These are phyloP conservation scores for Akabosia matsudoensis DNA, from an alignment of 1,140 invertebrate genomes.

Conservation along the genomic window DNA sequence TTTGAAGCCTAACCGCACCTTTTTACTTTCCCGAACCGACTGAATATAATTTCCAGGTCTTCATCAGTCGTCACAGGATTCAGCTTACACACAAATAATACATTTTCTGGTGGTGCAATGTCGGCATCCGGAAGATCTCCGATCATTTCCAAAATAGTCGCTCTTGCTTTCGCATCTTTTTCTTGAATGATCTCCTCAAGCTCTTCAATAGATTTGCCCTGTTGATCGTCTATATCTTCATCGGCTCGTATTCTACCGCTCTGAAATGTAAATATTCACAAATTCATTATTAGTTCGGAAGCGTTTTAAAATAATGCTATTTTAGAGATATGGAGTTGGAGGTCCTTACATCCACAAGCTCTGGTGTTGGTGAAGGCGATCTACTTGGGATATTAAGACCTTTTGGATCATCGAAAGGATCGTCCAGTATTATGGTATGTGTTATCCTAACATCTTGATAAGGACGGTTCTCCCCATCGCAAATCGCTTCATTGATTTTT, in stretches of 20 bases:
- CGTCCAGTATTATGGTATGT: constrained; percentile 93
- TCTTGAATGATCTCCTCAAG: constrained; percentile 83
- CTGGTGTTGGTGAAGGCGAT: constrained; percentile 83
- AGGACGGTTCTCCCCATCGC: constrained; percentile 84
- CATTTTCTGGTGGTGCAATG: constrained; percentile 96
- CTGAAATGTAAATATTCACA: constrained; percentile 50
- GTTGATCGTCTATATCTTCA: constrained; percentile 88
- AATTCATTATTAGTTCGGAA: constrained; percentile 4
- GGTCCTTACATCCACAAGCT: constrained; percentile 62
- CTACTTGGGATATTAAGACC: constrained; percentile 70
- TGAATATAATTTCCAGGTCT: constrained; percentile 96
- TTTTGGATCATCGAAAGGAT: constrained; percentile 88
- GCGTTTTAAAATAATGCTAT: not conserved
- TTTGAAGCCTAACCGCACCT: constrained; percentile 54
- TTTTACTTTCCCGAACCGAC: constrained; percentile 89
- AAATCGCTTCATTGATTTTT: constrained; percentile 90
- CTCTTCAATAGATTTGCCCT: constrained; percentile 77
- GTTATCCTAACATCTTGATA: constrained; percentile 96
- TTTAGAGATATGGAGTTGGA: constrained; percentile 27
- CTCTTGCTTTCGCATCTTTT: constrained; percentile 90
- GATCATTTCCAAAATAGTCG: constrained; percentile 97
- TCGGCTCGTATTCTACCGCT: constrained; percentile 89
- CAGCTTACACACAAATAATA: constrained; percentile 99
- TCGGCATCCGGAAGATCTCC: constrained; percentile 97
- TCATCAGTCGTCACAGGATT: constrained; percentile 98